Evolutionary conservation across 2,797 vertebrate genomes (phyloP).

Genomic region (Fistularia commersonii): DNA sequence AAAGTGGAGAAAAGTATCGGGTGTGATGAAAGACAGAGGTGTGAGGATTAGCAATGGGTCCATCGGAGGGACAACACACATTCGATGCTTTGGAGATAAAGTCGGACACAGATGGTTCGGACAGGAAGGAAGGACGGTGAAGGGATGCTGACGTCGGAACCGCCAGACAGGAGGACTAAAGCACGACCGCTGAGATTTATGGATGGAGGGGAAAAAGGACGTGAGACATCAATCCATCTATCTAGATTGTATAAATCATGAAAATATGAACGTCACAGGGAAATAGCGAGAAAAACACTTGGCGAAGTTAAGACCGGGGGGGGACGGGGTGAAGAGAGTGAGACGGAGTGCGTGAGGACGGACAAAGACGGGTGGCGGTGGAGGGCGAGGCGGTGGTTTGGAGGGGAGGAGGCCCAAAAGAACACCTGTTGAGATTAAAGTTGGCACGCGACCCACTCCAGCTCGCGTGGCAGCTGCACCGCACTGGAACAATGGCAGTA

Average conservation of each 20-base stretch:
- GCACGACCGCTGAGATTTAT: too few relatives aligned
- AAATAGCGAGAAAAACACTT: constrained; percentile 4
- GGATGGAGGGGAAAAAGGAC: too few relatives aligned
- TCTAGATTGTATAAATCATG: background rate
- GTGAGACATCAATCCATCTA: too few relatives aligned
- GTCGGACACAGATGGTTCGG: too few relatives aligned
- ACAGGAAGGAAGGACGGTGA: too few relatives aligned
- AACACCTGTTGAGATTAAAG: constrained; percentile 77
- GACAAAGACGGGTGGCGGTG: constrained; percentile 28
- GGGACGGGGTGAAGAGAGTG: constrained; percentile 1
- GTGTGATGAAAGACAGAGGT: too few relatives aligned
- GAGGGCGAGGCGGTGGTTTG: background rate
- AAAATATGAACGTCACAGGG: constrained; percentile 1
- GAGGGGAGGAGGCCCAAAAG: constrained; percentile 50
- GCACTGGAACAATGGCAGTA: constrained; percentile 68
- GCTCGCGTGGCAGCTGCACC: constrained; percentile 72
- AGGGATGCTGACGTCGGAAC: too few relatives aligned
- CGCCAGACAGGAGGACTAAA: too few relatives aligned
- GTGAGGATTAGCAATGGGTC: too few relatives aligned
- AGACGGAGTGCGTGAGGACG: constrained; percentile 27
- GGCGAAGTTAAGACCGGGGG: constrained; percentile 13
- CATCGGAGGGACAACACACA: too few relatives aligned
- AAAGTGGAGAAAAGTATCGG: too few relatives aligned
- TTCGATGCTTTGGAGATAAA: too few relatives aligned
- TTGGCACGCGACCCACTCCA: constrained; percentile 73